Evolutionary conservation across 2,113 vertebrate genomes (phyloP).

Genomic region (Lophura nycthemera): DNA sequence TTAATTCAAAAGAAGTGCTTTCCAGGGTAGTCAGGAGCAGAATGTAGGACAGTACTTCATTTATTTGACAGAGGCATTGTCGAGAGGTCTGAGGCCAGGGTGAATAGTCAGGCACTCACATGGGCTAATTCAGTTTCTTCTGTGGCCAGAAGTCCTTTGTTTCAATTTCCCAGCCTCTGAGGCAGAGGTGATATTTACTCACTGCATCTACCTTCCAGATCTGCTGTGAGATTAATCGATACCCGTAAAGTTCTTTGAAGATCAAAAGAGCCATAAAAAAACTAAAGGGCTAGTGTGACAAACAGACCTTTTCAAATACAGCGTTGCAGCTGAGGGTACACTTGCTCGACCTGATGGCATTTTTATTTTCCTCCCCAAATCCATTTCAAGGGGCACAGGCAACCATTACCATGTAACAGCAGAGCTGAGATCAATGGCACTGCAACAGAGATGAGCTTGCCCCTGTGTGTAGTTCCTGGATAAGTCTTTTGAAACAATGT

Average conservation of each 20-base stretch:
- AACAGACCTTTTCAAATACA: neutral
- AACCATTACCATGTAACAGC: neutral
- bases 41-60: neutral
- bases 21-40: neutral
- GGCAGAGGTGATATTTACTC: neutral
- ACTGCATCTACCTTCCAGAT: neutral
- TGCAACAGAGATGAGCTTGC: neutral
- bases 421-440: neutral
- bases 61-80: neutral
- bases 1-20: neutral
- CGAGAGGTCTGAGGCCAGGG: neutral
- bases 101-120: accelerated
- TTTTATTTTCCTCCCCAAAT: slow-evolving; percentile 15
- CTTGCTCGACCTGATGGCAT: neutral
- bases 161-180: neutral
- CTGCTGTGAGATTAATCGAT: neutral
- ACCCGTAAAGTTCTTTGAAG: neutral
- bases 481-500: neutral
- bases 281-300: neutral
- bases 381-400: neutral
- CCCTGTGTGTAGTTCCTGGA: neutral
- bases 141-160: neutral
- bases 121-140: neutral
- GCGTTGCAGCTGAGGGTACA: neutral
- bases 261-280: neutral